Evolutionary conservation across 2,888 invertebrate species (phyloP).

Genomic region (Leucophenga montana): DNA sequence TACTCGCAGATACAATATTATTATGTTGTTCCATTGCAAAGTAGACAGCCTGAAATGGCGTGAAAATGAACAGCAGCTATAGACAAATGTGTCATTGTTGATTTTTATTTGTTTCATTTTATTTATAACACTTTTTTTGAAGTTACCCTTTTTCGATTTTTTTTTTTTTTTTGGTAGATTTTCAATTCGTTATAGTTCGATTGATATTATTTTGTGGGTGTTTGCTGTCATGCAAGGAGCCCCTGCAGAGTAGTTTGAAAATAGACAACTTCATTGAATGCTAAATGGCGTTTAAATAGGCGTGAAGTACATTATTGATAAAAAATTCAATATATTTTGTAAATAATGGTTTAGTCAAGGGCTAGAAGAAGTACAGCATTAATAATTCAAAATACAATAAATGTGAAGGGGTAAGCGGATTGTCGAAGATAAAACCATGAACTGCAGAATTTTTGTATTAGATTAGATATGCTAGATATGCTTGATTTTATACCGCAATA

Average conservation of each 20-base stretch:
- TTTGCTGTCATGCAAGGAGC: background rate
- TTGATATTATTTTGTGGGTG: constrained; percentile 25
- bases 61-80: background rate
- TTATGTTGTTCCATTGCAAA: too few species aligned
- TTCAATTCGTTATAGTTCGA: constrained; percentile 19
- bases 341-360: too few species aligned
- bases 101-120: constrained; percentile 17
- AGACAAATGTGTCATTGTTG: constrained; percentile 17
- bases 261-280: constrained; percentile 17
- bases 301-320: background rate
- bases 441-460: too few species aligned
- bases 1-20: background rate
- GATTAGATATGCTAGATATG: too few species aligned
- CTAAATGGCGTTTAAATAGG: constrained; percentile 4
- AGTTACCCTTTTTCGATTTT: background rate
- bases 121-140: constrained; percentile 16
- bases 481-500: too few species aligned
- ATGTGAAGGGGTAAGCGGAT: too few species aligned
- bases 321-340: too few species aligned
- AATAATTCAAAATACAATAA: too few species aligned
- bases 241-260: background rate
- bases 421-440: too few species aligned
- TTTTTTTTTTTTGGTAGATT: too few species aligned
- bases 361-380: too few species aligned
- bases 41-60: background rate